Evolutionary conservation across 1,140 invertebrate species (phyloP), one percentile per base, ranked within the genome.

Genomic region (Neelides sp.): DNA sequence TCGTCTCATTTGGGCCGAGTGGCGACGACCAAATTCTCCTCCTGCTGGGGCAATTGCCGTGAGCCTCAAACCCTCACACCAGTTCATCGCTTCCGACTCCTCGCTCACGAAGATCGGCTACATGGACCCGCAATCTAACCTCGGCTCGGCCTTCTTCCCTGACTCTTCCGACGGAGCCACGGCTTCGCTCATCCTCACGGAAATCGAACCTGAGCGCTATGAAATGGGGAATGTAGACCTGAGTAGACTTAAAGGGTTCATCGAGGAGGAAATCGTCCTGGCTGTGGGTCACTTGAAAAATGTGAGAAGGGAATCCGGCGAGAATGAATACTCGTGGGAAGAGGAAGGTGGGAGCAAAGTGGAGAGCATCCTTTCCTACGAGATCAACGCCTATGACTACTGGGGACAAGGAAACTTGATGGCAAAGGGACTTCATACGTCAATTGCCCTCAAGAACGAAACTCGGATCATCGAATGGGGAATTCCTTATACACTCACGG

Each of bases 401-500:
- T 60, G 51, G 52, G 58, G 58, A 4, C 47, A 49, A 27, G 58
- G 58, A 13, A 17, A 45, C 15, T 32, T 53, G 2, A 54, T 57
- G 58, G 54, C 55, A 19, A 60, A 57, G 36, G 58, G 58, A n/a
- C 52, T 60, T 26, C 58, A 49, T 10, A 57, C 58, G 24, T 27
- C 41, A 19, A 52, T 60, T 27, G 44, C 17, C 13, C n/a, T 35
- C 27, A 30, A 55, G 27, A 4, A 39, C 35, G 3, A 54, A 54
- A 55, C n/a, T n/a, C n/a, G n/a, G n/a, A 47, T 39, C 20, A 46
- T 60, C 20, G 58, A 60, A 34, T 60, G 58, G 58, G 58, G 58
- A 36, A 44, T 60, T 30, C 54, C 58, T 24, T 39, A 23, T 22
- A 36, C 46, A 20, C 13, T 34, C 23, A 26, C 54, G 24, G 40